These are phyloP conservation scores for Bombyx mandarina DNA, from an alignment of 1,140 invertebrate species.

Conservation along the genomic window DNA sequence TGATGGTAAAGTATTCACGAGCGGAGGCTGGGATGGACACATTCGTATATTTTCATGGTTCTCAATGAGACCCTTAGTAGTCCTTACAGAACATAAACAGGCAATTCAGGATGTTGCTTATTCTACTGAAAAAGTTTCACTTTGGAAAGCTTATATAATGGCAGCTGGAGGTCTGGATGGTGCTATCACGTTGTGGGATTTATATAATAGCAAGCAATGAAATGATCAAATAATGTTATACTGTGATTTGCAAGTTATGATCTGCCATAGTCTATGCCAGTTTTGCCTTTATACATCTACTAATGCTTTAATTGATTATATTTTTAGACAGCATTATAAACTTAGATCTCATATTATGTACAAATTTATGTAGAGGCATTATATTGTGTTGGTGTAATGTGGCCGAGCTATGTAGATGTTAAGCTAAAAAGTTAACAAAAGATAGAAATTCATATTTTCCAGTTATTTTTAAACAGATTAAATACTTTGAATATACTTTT, in stretches of 20 bases:
- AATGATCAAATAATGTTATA: neutral
- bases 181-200: conserved; percentile 81
- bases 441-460: conserved; percentile 5
- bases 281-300: conserved; percentile 1
- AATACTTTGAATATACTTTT: too few species aligned
- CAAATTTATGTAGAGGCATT: conserved; percentile 22
- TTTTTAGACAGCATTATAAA: conserved; percentile 2
- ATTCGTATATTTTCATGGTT: conserved; percentile 86
- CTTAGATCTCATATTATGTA: conserved; percentile 46
- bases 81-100: conserved; percentile 79
- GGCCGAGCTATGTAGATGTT: conserved; percentile 33
- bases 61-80: conserved; percentile 79
- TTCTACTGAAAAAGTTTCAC: conserved; percentile 73
- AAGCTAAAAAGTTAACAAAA: conserved; percentile 20
- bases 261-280: neutral
- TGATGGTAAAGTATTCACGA: conserved; percentile 82
- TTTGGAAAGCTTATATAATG: conserved; percentile 81
- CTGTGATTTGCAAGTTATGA: conserved; percentile 1
- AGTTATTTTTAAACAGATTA: neutral
- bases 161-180: conserved; percentile 79
- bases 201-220: conserved; percentile 73
- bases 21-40: conserved; percentile 83
- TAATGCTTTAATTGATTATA: neutral
- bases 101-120: conserved; percentile 79
- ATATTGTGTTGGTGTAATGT: conserved; percentile 12